phyloP scores from a whole-genome alignment of 2,888 invertebrate species.

The Nomada fabriciana region DNA sequence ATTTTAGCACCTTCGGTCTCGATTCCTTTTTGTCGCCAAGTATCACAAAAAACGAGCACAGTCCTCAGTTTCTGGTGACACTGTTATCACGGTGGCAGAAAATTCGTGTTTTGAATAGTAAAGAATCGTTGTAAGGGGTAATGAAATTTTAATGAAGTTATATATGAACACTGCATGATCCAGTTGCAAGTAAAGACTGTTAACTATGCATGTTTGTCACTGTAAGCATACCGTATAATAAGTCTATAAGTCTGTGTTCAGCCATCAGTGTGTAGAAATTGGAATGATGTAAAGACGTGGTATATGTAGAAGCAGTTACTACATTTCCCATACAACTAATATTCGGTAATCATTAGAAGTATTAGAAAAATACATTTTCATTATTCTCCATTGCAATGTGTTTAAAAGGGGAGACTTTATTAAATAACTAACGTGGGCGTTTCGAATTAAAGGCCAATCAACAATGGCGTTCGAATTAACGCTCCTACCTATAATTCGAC shows the following conservation, averaged over 20 bases:
- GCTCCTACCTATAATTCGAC: background rate
- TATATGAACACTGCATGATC: too few relatives aligned
- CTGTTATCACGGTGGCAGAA: too few relatives aligned
- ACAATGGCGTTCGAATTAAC: slow-evolving; percentile 7
- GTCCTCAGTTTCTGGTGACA: too few relatives aligned
- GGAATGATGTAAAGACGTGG: background rate
- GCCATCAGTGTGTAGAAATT: too few relatives aligned
- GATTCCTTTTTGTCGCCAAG: background rate
- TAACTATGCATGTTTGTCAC: too few relatives aligned
- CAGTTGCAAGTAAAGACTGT: too few relatives aligned
- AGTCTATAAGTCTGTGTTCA: too few relatives aligned
- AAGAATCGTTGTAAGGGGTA: too few relatives aligned
- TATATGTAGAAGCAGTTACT: background rate
- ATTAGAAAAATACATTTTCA: background rate
- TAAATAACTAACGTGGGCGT: background rate
- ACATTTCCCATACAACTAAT: background rate
- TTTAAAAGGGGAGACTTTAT: background rate
- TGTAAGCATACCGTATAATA: too few relatives aligned
- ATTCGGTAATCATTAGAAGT: background rate
- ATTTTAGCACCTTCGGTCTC: background rate
- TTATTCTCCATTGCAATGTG: background rate
- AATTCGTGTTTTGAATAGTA: too few relatives aligned
- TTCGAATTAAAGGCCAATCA: background rate
- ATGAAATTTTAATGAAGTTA: too few relatives aligned
- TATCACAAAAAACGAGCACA: too few relatives aligned